Percentiles rank a stretch among this genome's conserved stretches.
Evolutionary conservation across 2,888 invertebrate genomes (phyloP).

Genomic region (Morpho achilles): DNA sequence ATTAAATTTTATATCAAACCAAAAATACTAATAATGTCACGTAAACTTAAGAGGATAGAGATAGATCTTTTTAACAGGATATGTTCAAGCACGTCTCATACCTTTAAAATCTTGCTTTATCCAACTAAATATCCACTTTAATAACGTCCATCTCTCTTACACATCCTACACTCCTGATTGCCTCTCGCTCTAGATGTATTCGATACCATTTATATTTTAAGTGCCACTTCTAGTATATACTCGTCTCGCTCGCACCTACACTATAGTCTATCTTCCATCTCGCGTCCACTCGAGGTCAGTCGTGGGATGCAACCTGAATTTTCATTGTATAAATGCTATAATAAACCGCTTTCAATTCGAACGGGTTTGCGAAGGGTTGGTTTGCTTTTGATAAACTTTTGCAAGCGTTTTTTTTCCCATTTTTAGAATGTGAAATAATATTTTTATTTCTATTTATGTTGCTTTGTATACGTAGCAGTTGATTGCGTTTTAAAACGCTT

Average conservation of each 20-base stretch:
- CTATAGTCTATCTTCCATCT: slow-evolving; percentile 36
- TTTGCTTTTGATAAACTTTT: slow-evolving; percentile 34
- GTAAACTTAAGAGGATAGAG: background rate
- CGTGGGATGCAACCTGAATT: slow-evolving; percentile 57
- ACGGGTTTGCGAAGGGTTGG: slow-evolving; percentile 31
- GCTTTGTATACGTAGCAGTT: slow-evolving; percentile 25
- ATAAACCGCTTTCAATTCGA: slow-evolving; percentile 30
- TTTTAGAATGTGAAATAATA: slow-evolving; percentile 30
- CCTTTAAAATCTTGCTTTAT: slow-evolving; percentile 17
- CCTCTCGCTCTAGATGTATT: slow-evolving; percentile 45
- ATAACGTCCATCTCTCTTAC: slow-evolving; percentile 9
- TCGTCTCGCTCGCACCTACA: slow-evolving; percentile 42
- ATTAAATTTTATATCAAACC: too few relatives aligned
- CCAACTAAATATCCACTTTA: slow-evolving; percentile 13
- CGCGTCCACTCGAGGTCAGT: slow-evolving; percentile 54
- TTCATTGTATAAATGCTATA: slow-evolving; percentile 55
- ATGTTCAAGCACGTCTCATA: slow-evolving; percentile 11
- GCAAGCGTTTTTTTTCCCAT: slow-evolving; percentile 28
- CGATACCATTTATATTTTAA: slow-evolving; percentile 74
- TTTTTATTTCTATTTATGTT: slow-evolving; percentile 31
- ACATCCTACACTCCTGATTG: slow-evolving; percentile 14
- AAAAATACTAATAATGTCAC: too few relatives aligned
- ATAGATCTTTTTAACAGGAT: slow-evolving; percentile 10
- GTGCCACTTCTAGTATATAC: slow-evolving; percentile 50
- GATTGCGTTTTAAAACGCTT: slow-evolving; percentile 20